Evolutionary conservation across 1,140 invertebrate genomes (phyloP), one percentile per base, ranked within the genome.

Genomic region (Hesperophylax magnus): DNA sequence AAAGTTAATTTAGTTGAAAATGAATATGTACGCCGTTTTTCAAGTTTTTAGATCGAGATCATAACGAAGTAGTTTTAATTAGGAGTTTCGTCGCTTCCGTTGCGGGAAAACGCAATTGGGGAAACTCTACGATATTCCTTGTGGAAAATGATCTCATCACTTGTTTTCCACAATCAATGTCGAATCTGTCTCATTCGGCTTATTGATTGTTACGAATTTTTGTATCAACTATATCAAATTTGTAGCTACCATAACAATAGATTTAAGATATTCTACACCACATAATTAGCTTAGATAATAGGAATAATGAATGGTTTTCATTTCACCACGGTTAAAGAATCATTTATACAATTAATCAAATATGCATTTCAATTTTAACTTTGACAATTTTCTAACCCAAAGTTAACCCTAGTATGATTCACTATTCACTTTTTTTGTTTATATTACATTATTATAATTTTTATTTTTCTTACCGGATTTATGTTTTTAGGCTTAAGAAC

Each of bases 271-370:
- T 76, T 76, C 72, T 47, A 76, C 72, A 76, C 72, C 72, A 76
- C 54, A n/a, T 60, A 74, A 15, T 18, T 71, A 54, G 47, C 53
- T 11, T 76, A 58, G 34, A n/a, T 27, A 6, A 24, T 31, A 76
- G 8, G 18, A 17, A 60, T 60, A 76, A 60, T 76, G 56, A 76
- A 58, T 34, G 14, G 20, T 60, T 34, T 76, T 76, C 72, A 58
- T 76, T 76, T 60, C 54, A 76, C 72, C 53, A 53, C 47, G 69
- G 34, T 67, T 60, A 60, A 76, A 76, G 53, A 76, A 76, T 60
- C 72, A 76, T 76, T 76, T 76, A 76, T 76, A 60, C 72, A 58
- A 34, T 76, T 76, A 72, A 76, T 76, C 72, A 76, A 76, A 76
- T 76, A 76, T 76, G 72, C 72, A 58, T 58, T 67, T 67, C 71